Conservation (phyloP, 2,797 vertebrate species). For the Tolypeutes matacus region DNA sequence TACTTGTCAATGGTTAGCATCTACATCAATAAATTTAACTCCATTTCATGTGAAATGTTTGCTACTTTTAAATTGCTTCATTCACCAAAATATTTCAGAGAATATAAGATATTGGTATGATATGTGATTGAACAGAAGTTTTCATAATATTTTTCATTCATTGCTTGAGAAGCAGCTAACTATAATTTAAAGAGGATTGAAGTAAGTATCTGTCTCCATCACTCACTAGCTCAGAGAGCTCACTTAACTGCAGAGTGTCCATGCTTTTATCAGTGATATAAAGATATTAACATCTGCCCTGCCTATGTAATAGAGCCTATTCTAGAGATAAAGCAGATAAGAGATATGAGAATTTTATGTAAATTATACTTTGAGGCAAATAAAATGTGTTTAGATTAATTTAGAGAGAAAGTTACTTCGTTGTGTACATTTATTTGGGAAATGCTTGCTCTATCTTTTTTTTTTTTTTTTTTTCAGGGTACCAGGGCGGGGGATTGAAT, state of each 20-base stretch:
- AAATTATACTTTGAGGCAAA: not conserved
- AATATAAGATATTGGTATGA: not conserved
- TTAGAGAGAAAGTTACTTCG: not conserved
- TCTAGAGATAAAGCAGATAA: not conserved
- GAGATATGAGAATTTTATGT: not conserved
- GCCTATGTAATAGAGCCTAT: not conserved
- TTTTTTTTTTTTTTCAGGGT: not conserved
- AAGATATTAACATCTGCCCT: not conserved
- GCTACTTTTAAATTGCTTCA: not conserved
- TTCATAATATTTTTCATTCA: not conserved
- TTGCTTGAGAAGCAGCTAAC: not conserved
- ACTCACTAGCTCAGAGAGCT: not conserved
- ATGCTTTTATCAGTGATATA: not conserved
- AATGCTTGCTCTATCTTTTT: not conserved
- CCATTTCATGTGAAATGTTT: not conserved
- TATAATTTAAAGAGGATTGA: not conserved
- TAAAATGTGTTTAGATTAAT: not conserved
- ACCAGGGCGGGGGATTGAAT: too few relatives aligned
- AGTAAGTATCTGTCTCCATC: not conserved
- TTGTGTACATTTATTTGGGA: not conserved
- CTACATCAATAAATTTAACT: not conserved
- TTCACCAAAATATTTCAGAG: not conserved
- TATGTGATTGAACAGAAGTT: not conserved
- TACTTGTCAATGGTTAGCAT: not conserved
- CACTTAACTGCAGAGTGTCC: not conserved